Conservation (phyloP, 2,113 vertebrate genomes). For the Typhlomys cinereus region DNA sequence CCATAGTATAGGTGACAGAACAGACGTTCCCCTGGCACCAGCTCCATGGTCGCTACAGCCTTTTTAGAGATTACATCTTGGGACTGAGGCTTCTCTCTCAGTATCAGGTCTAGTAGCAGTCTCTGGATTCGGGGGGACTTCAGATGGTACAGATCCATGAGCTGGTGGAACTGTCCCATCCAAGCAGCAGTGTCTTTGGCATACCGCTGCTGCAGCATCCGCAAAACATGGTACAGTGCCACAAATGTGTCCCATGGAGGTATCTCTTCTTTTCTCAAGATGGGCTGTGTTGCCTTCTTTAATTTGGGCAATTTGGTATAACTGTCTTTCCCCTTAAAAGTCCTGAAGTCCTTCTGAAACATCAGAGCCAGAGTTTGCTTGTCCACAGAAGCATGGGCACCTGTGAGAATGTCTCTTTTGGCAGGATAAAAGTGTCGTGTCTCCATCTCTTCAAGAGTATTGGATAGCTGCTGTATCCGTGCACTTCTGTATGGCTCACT, state of each 20-base stretch:
- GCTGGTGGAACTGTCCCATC: slow-evolving; percentile 38
- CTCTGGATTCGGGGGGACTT: slow-evolving; percentile 61
- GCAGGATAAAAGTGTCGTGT: background rate
- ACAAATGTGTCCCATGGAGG: slow-evolving; percentile 51
- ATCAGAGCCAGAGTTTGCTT: slow-evolving; percentile 60
- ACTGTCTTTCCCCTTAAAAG: slow-evolving; percentile 45
- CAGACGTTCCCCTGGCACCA: slow-evolving; percentile 52
- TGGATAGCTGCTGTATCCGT: background rate
- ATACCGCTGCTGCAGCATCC: slow-evolving; percentile 23
- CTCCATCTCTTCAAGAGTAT: background rate
- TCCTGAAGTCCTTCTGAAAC: slow-evolving; percentile 66
- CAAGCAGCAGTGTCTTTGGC: background rate
- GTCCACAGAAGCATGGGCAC: slow-evolving; percentile 23
- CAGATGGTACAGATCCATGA: slow-evolving; percentile 74
- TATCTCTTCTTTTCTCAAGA: background rate
- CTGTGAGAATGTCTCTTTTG: slow-evolving; percentile 37
- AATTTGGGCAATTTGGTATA: background rate
- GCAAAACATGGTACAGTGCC: slow-evolving; percentile 52
- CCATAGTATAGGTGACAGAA: slow-evolving; percentile 59
- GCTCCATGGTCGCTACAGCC: background rate
- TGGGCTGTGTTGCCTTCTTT: background rate
- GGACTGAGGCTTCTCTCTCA: background rate
- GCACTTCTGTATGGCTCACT: slow-evolving; percentile 46
- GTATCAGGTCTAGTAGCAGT: slow-evolving; percentile 69
- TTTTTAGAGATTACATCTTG: background rate